phyloP scores from a whole-genome alignment of 2,113 vertebrate genomes.

The Megaptera novaeangliae region DNA sequence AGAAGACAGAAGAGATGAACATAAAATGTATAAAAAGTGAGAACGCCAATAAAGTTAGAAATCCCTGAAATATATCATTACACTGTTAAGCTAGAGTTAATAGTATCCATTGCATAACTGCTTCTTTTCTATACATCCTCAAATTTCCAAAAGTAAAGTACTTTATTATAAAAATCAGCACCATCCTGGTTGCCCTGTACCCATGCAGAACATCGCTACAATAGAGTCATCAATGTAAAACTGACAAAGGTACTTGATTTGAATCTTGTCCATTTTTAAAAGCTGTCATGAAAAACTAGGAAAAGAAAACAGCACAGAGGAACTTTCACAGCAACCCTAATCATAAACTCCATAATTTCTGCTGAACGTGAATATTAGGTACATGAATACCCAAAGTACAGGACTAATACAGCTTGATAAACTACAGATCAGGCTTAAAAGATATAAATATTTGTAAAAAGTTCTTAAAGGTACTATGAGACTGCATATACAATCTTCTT shows the following conservation, averaged over 20 bases:
- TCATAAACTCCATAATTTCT: neutral
- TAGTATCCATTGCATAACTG: neutral
- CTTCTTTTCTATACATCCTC: neutral
- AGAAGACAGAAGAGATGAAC: neutral
- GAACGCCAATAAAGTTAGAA: too few species aligned
- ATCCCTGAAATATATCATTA: neutral
- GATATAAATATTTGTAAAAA: neutral
- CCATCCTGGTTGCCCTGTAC: neutral
- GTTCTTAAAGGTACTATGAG: neutral
- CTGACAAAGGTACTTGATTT: neutral
- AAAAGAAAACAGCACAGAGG: neutral
- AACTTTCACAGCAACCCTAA: neutral
- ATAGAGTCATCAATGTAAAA: neutral
- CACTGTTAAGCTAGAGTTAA: neutral
- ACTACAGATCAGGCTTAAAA: slow-evolving; percentile 4
- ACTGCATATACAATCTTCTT: neutral
- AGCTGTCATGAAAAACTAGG: neutral
- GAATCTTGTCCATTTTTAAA: neutral
- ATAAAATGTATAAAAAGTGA: neutral
- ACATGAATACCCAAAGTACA: slow-evolving; percentile 15
- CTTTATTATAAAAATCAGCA: slow-evolving; percentile 45
- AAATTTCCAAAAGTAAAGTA: slow-evolving; percentile 34
- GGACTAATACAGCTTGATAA: slow-evolving; percentile 7
- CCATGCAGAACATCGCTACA: neutral
- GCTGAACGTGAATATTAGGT: neutral